A percentile compares a stretch with the other conserved stretches of the same genome.
These are phyloP conservation scores for Gadus chalcogrammus DNA, from an alignment of 2,113 vertebrate species.

Conservation along the genomic window DNA sequence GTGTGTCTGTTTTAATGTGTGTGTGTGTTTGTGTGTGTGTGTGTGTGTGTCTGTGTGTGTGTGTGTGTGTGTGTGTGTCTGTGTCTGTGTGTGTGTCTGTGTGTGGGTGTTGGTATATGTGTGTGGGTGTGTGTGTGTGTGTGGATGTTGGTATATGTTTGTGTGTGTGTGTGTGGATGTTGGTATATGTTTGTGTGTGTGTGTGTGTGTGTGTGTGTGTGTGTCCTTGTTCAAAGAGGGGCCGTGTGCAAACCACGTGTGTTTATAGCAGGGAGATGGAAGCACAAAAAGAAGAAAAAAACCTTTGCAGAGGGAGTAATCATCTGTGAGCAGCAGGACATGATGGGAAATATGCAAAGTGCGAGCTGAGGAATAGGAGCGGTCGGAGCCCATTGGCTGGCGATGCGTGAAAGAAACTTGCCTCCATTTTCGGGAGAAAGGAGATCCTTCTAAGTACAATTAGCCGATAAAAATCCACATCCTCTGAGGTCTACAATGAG, in stretches of 20 bases:
- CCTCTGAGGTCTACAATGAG: constrained; percentile 65
- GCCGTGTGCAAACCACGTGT: constrained; percentile 28
- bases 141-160: constrained; percentile 15
- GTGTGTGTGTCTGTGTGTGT: constrained; percentile 21
- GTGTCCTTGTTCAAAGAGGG: constrained; percentile 49
- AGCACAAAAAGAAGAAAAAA: constrained; percentile 50
- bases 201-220: constrained; percentile 25
- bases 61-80: not conserved
- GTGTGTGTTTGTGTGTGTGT: constrained; percentile 6
- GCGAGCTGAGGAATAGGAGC: constrained; percentile 60
- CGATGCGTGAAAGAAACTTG: constrained; percentile 58
- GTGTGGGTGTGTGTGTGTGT: constrained; percentile 21
- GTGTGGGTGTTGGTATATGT: constrained; percentile 7
- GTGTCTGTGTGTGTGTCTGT: no score
- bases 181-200: constrained; percentile 22
- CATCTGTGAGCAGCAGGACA: constrained; percentile 76
- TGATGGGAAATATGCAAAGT: constrained; percentile 78
- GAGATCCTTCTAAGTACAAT: constrained; percentile 64
- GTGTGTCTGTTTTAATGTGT: constrained; percentile 25
- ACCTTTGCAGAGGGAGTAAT: constrained; percentile 72
- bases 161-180: not conserved
- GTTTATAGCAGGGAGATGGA: constrained; percentile 54
- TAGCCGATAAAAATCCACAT: constrained; percentile 68
- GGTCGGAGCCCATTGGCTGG: constrained; percentile 72
- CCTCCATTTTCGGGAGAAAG: constrained; percentile 51